Base-by-base conservation (phyloP, 2,797 vertebrate species). In the Emys orbicularis region DNA sequence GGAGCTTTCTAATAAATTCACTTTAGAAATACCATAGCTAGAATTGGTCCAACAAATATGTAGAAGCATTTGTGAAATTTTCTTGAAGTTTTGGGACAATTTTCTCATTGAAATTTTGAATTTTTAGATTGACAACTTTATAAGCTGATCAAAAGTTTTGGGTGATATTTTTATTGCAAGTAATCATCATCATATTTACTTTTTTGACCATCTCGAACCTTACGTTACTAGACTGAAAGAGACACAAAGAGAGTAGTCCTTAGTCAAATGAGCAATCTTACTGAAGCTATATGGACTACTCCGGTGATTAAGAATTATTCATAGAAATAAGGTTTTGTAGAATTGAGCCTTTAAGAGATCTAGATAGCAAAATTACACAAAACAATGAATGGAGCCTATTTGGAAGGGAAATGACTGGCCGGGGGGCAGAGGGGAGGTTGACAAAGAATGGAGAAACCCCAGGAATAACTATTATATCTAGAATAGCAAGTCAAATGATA, bases 291-390 rank as follows among this genome's bases (percentile, higher is more conserved):
- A 95, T 96, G 95, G 93, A 76, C 83, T 91, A 37, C 93, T 97
- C 91, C 93, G 76, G 53, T 92, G 97, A 97, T 96, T 96, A 44
- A 95, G 92, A 92, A 97, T 96, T 97, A 96, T 85, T 96, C 94
- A 92, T 1, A 92, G 83, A 95, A 92, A 93, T 95, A 91, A n/a
- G 18, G 89, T 86, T 81, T 96, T 92, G 93, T 94, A 85, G 61
- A 85, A 81, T n/a, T 86, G 37, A 37, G 68, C 90, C 94, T 94
- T 95, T 89, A 93, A 56, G 93, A 96, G 92, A 89, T 87, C 84
- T 59, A 89, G 74, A 94, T 81, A 96, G 52, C 68, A 96, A 96
- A 94, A 95, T 96, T 96, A 94, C 52, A 34, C 3, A 87, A 84
- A 82, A 59, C 84, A 93, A 84, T 81, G 57, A 93, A 84, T 83